phyloP scores from a whole-genome alignment of 2,797 vertebrate species.

The Saxicola maurus region DNA sequence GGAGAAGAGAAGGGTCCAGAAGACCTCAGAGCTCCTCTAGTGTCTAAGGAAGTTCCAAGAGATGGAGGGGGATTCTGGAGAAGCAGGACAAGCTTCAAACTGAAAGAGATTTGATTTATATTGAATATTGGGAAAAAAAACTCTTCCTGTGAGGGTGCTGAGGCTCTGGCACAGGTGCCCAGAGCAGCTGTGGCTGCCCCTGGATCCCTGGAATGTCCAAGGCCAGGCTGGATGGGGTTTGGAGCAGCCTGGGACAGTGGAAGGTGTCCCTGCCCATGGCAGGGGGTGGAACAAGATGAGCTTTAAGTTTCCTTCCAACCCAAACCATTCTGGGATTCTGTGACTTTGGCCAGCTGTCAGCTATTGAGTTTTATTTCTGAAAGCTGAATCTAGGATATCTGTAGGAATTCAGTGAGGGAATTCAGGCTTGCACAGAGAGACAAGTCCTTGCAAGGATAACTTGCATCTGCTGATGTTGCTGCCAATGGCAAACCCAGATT shows the following conservation, averaged over 20 bases:
- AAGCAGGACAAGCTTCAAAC: not conserved
- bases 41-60: not conserved
- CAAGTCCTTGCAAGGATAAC: not conserved
- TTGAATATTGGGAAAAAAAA: not conserved
- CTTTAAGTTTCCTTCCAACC: fast-evolving
- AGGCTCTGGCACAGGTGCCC: not conserved
- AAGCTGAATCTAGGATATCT: not conserved
- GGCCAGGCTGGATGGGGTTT: fast-evolving
- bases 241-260: not conserved
- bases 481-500: not conserved
- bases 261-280: not conserved
- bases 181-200: not conserved
- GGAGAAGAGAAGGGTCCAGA: not conserved
- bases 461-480: not conserved
- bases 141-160: fast-evolving
- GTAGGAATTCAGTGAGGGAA: not conserved
- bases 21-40: fast-evolving
- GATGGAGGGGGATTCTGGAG: not conserved
- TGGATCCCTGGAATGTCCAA: not conserved
- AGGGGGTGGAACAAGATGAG: fast-evolving
- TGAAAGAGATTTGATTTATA: fast-evolving
- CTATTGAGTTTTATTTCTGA: not conserved
- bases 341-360: not conserved
- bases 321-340: not conserved
- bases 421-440: not conserved